Conservation (phyloP, 2,888 invertebrate genomes). For the Volucella inflata region DNA sequence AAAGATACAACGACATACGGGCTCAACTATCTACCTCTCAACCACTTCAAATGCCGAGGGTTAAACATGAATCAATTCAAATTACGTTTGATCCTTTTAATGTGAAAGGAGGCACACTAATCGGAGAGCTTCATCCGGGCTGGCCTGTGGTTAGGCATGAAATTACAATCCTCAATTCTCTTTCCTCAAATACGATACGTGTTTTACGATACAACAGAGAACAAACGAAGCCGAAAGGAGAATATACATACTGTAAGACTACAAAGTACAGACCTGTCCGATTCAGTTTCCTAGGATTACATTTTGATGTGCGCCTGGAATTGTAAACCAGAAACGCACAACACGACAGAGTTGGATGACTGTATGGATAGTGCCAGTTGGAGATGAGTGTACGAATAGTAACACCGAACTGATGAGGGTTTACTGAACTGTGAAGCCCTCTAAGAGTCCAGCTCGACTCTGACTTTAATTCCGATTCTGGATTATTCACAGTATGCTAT, state of each 20-base stretch:
- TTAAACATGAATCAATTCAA: conserved; percentile 24
- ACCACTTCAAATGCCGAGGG: neutral
- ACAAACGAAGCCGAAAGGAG: neutral
- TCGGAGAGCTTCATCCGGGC: neutral
- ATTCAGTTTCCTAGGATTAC: conserved; percentile 58
- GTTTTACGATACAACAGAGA: neutral
- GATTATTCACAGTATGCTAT: no score
- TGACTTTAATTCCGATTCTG: no score
- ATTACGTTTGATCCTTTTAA: conserved; percentile 31
- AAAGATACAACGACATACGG: no score
- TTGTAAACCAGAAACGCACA: conserved; percentile 21
- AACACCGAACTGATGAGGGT: no score
- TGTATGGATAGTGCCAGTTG: no score
- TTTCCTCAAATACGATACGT: no score
- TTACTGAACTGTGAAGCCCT: no score
- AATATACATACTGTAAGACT: neutral
- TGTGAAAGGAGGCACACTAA: conserved; percentile 19
- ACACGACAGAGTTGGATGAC: neutral
- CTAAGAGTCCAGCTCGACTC: no score
- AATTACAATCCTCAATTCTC: no score
- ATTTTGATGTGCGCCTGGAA: conserved; percentile 37
- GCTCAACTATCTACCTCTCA: neutral
- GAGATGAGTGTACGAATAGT: no score
- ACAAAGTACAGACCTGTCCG: conserved; percentile 28
- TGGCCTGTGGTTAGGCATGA: conserved; percentile 2